phyloP scores from a whole-genome alignment of 2,888 invertebrate species.

The Monopis laevigella region DNA sequence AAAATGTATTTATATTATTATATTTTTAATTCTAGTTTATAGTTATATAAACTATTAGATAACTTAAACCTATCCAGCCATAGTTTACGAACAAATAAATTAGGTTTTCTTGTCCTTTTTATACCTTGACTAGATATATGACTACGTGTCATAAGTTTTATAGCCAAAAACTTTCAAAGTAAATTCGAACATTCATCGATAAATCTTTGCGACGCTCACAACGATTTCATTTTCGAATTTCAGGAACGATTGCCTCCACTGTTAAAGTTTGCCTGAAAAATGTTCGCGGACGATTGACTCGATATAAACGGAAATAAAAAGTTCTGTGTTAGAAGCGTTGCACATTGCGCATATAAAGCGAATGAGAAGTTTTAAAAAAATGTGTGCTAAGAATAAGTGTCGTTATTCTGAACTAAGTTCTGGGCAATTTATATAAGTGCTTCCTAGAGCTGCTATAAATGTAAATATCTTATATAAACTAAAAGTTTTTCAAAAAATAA shows the following conservation, averaged over 20 bases:
- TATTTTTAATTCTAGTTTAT: too few species aligned
- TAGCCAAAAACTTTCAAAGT: slow-evolving; percentile 62
- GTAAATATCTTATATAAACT: too few species aligned
- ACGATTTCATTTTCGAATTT: slow-evolving; percentile 69
- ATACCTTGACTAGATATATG: slow-evolving; percentile 41
- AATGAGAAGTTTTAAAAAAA: slow-evolving; percentile 26
- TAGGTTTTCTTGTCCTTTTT: background rate
- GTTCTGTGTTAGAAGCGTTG: slow-evolving; percentile 60
- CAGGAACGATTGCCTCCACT: slow-evolving; percentile 67
- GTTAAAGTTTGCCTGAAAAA: slow-evolving; percentile 68
- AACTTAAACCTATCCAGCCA: too few species aligned
- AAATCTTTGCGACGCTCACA: slow-evolving; percentile 65
- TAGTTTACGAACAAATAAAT: background rate
- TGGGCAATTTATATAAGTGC: too few species aligned
- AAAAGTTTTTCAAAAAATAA: too few species aligned
- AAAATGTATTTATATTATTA: too few species aligned
- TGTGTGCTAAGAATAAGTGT: too few species aligned
- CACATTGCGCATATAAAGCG: slow-evolving; percentile 58
- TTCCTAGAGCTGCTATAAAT: too few species aligned
- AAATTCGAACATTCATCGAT: slow-evolving; percentile 66
- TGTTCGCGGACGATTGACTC: slow-evolving; percentile 66
- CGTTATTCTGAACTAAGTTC: too few species aligned
- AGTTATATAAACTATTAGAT: too few species aligned
- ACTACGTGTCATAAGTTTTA: slow-evolving; percentile 68
- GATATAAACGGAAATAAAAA: slow-evolving; percentile 67